Percentiles rank a stretch among this genome's conserved stretches.
These are phyloP conservation scores for Ormyrus pomaceus DNA, from an alignment of 2,888 invertebrate genomes.

Conservation along the genomic window DNA sequence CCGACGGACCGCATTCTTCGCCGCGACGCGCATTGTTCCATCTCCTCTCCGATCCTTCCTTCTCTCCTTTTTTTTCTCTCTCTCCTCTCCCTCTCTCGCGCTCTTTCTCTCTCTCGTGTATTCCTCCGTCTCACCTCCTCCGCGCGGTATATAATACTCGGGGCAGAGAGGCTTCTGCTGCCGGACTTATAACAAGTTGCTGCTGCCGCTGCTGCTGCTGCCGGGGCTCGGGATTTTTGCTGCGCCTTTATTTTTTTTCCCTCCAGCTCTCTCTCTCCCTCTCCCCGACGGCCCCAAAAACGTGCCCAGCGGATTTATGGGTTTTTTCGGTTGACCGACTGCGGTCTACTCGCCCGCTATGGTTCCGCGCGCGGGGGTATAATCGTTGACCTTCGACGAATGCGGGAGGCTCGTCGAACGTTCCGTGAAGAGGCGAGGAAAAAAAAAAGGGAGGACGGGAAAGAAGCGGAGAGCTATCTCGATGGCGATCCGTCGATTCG, in stretches of 20 bases:
- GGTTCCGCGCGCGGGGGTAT: slow-evolving; percentile 58
- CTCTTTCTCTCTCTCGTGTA: slow-evolving; percentile 49
- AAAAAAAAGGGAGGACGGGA: slow-evolving; percentile 25
- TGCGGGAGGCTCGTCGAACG: background rate
- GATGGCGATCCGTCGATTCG: slow-evolving; percentile 58
- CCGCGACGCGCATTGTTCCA: slow-evolving; percentile 74
- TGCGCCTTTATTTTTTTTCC: slow-evolving; percentile 63
- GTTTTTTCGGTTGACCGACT: slow-evolving; percentile 72
- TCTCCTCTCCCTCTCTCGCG: slow-evolving; percentile 29
- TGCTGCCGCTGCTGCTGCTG: slow-evolving; percentile 54
- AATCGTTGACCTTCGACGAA: slow-evolving; percentile 66
- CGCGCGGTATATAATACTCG: slow-evolving; percentile 68
- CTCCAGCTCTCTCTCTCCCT: slow-evolving; percentile 18
- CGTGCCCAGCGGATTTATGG: slow-evolving; percentile 70
- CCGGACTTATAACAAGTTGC: slow-evolving; percentile 49
- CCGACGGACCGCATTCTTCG: slow-evolving; percentile 76
- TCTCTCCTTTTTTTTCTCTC: slow-evolving; percentile 11
- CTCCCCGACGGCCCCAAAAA: slow-evolving; percentile 66
- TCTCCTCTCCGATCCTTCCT: slow-evolving; percentile 57
- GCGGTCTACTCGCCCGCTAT: slow-evolving; percentile 66
- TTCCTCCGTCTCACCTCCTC: slow-evolving; percentile 51
- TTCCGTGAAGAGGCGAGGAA: background rate
- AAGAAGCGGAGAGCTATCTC: slow-evolving; percentile 62
- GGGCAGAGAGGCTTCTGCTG: background rate
- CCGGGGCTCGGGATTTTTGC: slow-evolving; percentile 66